Evolutionary conservation across 2,113 vertebrate species (phyloP).

Genomic region (Pionites leucogaster): DNA sequence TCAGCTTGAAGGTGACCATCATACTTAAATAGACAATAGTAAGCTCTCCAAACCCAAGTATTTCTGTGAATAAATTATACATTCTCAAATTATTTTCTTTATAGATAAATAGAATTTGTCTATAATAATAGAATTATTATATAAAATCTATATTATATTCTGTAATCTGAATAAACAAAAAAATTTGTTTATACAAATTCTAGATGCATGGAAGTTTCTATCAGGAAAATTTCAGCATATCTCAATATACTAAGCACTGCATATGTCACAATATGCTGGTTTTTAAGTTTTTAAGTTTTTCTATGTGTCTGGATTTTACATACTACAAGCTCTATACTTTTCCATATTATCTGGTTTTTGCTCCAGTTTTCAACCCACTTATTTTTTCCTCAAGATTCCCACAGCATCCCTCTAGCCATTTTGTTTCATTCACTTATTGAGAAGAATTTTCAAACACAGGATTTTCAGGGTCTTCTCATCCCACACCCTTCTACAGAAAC

Average conservation of each 20-base stretch:
- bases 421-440: neutral
- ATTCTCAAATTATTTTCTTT: neutral
- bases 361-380: neutral
- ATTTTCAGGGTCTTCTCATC: neutral
- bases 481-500: neutral
- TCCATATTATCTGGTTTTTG: neutral
- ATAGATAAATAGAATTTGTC: neutral
- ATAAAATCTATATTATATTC: neutral
- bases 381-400: neutral
- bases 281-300: neutral
- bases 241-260: rapidly evolving
- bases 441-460: neutral
- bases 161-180: neutral
- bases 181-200: neutral
- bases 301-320: neutral
- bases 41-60: neutral
- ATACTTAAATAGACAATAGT: neutral
- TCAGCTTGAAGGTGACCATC: neutral
- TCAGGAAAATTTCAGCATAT: neutral
- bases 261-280: neutral
- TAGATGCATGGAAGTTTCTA: neutral
- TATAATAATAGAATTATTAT: neutral
- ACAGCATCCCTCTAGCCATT: neutral
- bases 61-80: neutral
- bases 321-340: neutral